A percentile compares a stretch with the other conserved stretches of the same genome.
Conservation (phyloP, 1,140 invertebrate species). For the Drosophila pandora region DNA sequence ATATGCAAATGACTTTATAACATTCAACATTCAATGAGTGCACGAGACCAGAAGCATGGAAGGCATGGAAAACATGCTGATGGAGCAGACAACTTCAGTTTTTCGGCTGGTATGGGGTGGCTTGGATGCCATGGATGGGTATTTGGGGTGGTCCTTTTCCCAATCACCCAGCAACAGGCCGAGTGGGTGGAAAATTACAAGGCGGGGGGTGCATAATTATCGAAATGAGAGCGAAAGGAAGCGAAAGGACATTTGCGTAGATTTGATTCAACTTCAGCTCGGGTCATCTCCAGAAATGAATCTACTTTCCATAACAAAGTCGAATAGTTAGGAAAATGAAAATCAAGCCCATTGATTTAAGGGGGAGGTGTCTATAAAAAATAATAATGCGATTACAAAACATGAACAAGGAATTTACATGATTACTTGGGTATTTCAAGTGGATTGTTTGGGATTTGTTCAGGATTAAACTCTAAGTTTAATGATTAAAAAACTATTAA, state of each 20-base stretch:
- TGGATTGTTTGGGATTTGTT: neutral
- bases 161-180: constrained; percentile 22
- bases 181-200: neutral
- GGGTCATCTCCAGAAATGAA: constrained; percentile 17
- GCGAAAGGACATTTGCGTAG: constrained; percentile 31
- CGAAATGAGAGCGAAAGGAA: constrained; percentile 48
- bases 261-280: constrained; percentile 2
- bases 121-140: neutral
- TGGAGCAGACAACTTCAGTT: constrained; percentile 34
- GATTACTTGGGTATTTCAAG: neutral
- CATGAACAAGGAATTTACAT: neutral
- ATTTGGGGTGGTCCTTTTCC: neutral
- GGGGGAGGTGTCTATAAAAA: neutral
- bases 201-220: constrained; percentile 33
- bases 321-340: constrained; percentile 1
- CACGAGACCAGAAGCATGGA: constrained; percentile 10
- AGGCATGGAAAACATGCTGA: constrained; percentile 54
- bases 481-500: no score
- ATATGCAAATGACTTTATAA: constrained; percentile 80
- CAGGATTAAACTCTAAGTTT: no score
- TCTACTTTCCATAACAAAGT: constrained; percentile 29
- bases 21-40: constrained; percentile 44
- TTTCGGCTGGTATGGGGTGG: neutral
- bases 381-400: neutral
- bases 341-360: neutral